These are phyloP conservation scores for Dendrolimus houi DNA, from an alignment of 2,888 invertebrate species.

Conservation along the genomic window DNA sequence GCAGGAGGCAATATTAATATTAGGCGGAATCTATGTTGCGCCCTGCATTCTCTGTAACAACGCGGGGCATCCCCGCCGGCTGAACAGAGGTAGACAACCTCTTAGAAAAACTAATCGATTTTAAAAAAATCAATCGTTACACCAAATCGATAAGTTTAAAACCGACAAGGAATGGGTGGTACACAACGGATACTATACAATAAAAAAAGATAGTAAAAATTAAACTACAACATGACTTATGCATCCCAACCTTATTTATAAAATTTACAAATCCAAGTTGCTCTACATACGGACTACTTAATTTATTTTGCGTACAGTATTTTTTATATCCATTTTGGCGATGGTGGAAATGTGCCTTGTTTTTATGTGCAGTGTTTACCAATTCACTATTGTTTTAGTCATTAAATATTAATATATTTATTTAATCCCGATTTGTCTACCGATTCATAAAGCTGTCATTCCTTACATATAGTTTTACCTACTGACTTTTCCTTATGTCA, in stretches of 20 bases:
- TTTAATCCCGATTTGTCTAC: conserved; percentile 44
- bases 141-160: neutral
- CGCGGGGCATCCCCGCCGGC: conserved; percentile 30
- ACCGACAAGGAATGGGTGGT: conserved; percentile 49
- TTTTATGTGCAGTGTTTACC: conserved; percentile 47
- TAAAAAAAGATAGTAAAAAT: conserved; percentile 62
- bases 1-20: conserved; percentile 67
- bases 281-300: conserved; percentile 36
- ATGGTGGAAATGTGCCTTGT: conserved; percentile 77
- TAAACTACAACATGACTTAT: conserved; percentile 72
- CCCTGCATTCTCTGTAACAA: conserved; percentile 65
- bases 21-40: conserved; percentile 72
- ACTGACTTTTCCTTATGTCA: conserved; percentile 68
- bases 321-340: conserved; percentile 63
- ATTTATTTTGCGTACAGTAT: conserved; percentile 31
- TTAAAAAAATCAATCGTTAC: neutral
- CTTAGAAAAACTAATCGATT: neutral
- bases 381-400: conserved; percentile 28
- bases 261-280: conserved; percentile 61
- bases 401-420: conserved; percentile 26
- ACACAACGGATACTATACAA: conserved; percentile 64
- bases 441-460: conserved; percentile 69
- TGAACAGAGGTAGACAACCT: conserved; percentile 9
- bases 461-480: conserved; percentile 63
- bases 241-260: conserved; percentile 65